These are phyloP conservation scores for Glossophaga mutica DNA, from an alignment of 2,797 vertebrate species.

Conservation along the genomic window DNA sequence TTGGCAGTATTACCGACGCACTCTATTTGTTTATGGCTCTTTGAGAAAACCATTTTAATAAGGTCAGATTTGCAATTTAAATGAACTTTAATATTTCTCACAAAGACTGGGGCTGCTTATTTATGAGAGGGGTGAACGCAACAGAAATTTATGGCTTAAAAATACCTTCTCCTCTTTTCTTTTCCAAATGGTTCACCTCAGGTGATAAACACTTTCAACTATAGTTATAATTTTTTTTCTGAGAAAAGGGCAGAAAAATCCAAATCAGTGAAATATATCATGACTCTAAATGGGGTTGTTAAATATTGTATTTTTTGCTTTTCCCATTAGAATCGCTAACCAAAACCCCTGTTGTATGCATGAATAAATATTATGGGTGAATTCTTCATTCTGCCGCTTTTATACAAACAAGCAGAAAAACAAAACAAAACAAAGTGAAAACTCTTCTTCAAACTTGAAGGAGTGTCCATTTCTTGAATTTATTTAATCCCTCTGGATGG, in stretches of 20 bases:
- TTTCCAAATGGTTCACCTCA: slow-evolving; percentile 77
- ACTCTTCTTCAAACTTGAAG: background rate
- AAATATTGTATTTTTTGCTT: slow-evolving; percentile 45
- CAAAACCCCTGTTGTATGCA: background rate
- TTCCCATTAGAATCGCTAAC: slow-evolving; percentile 48
- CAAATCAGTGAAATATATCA: slow-evolving; percentile 70
- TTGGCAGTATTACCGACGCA: slow-evolving; percentile 76
- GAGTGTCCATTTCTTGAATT: background rate
- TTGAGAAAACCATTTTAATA: slow-evolving; percentile 85
- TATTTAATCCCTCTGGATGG: background rate
- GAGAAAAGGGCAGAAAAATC: slow-evolving; percentile 69
- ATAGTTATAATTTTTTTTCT: slow-evolving; percentile 63
- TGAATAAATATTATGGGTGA: background rate
- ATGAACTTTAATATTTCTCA: slow-evolving; percentile 86
- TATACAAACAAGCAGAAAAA: background rate
- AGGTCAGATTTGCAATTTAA: slow-evolving; percentile 89
- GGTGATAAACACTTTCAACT: slow-evolving; percentile 76
- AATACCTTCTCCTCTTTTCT: slow-evolving; percentile 76
- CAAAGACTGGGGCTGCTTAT: slow-evolving; percentile 77
- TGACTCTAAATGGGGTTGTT: slow-evolving; percentile 54
- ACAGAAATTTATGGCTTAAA: slow-evolving; percentile 80
- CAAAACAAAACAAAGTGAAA: background rate
- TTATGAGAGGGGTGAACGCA: slow-evolving; percentile 76
- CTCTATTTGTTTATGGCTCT: slow-evolving; percentile 84
- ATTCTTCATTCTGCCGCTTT: background rate